Evolutionary conservation across 2,113 vertebrate species (phyloP), one percentile per base, ranked within the genome.

Genomic region (Centropristis striata): DNA sequence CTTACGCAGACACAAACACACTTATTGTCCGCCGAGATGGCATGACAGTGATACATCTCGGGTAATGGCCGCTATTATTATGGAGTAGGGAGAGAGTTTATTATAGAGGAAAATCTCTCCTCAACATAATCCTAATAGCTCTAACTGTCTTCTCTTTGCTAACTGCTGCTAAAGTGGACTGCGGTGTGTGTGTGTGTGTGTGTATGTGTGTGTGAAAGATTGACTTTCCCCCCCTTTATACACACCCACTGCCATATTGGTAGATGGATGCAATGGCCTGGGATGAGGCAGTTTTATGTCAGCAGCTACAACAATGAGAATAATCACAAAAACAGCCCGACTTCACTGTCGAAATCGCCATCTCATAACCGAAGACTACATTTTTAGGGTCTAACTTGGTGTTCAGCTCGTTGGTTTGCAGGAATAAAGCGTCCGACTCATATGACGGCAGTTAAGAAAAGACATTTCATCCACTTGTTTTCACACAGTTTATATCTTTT

Each of bases 21-120:
- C 76, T 51, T 3, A 46, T 21, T 59, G 76, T 88, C 85, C 23
- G 28, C 73, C 39, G 86, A 85, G 82, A 88, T 76, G 83, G 58
- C 61, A 28, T 57, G 74, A 81, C 83, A 74, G 51, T 36, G 85
- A 87, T 80, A 21, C 86, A 86, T 89, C 75, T 65, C 55, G 80
- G 84, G 80, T 89, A 88, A 91, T 86, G 63, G 84, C 64, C 15
- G 66, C 76, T 49, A 61, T 86, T 87, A 83, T 85, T 59, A 80
- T 74, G 78, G 81, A 81, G 84, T 32, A 71, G 80, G 86, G 80
- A 87, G 76, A 65, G 68, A 76, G 80, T 86, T 88, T 87, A 86
- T 86, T 83, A 86, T 28, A 49, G 78, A 69, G 79, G 76, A 51
- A 79, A 75, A 81, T 77, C 49, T 85, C 84, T 65, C 58, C 51